phyloP scores from a whole-genome alignment of 2,113 vertebrate genomes.

The Rhinogobius similis region DNA sequence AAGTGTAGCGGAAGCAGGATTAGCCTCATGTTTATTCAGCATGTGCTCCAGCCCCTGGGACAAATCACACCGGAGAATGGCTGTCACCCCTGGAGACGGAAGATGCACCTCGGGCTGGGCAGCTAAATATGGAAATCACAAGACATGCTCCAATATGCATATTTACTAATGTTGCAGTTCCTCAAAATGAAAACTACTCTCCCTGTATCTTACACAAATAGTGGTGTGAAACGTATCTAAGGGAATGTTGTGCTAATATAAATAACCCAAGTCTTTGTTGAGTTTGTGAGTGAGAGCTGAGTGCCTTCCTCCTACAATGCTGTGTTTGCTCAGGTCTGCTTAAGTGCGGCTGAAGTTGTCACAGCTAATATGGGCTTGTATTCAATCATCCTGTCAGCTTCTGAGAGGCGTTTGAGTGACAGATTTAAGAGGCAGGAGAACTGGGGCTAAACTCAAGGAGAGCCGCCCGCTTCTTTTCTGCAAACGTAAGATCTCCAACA shows the following conservation, averaged over 20 bases:
- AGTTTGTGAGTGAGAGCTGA: conserved; percentile 44
- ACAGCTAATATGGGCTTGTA: conserved; percentile 72
- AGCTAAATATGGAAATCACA: conserved; percentile 74
- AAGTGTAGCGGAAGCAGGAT: conserved; percentile 71
- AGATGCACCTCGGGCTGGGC: conserved; percentile 63
- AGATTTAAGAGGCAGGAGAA: conserved; percentile 72
- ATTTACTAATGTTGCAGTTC: conserved; percentile 48
- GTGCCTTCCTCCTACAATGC: conserved; percentile 42
- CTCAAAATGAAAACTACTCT: conserved; percentile 42
- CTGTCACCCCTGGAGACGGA: conserved; percentile 68
- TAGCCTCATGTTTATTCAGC: conserved; percentile 76
- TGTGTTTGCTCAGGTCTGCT: conserved; percentile 68
- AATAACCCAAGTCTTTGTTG: conserved; percentile 39
- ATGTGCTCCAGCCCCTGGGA: conserved; percentile 66
- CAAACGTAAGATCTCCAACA: conserved; percentile 67
- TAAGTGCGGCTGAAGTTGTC: conserved; percentile 74
- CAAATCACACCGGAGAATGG: conserved; percentile 68
- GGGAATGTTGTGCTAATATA: conserved; percentile 26
- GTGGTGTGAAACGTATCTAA: background rate
- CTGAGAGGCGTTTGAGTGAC: conserved; percentile 75
- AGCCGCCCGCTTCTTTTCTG: conserved; percentile 61
- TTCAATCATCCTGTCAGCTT: conserved; percentile 80
- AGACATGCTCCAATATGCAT: conserved; percentile 65
- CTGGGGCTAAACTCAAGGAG: conserved; percentile 74
- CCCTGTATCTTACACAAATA: conserved; percentile 32